Evolutionary conservation across 2,113 vertebrate genomes (phyloP), one percentile per base, ranked within the genome.

Genomic region (Epinephelus lanceolatus): DNA sequence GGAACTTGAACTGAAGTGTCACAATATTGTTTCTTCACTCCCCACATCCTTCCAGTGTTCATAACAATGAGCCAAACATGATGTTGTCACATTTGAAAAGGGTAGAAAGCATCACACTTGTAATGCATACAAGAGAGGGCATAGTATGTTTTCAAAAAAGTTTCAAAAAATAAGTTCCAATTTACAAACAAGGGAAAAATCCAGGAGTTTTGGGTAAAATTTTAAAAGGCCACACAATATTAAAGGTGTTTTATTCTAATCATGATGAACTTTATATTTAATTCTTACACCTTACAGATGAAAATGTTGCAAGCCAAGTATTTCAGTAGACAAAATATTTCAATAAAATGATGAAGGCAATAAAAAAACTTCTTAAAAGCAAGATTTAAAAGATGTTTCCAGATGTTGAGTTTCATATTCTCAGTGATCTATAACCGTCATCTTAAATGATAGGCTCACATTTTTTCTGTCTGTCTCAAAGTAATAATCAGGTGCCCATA

Each of bases 21-120:
- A 33, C 74, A 77, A 87, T 7, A 9, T 40, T 10, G 61, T 90
- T 75, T 84, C 82, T 76, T 85, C 80, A 83, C 66, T 70, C n/a
- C 47, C 19, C 70, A 85, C 87, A 71, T 88, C 86, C 84, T 75
- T 55, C 23, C 76, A 75, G 17, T 42, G 4, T 76, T 70, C 52
- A 73, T 27, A 53, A 87, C 30, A 84, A 23, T 51, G 52, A 68
- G 63, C 47, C 27, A 27, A 73, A 42, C 47, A 10, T 14, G 18
- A 68, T 75, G 57, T 70, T 71, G 63, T 57, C 65, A 66, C 19
- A 66, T 45, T 63, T 25, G 5, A 10, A 53, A 71, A 49, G 47
- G 25, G 33, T 42, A 30, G 63, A 80, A 51, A 4, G 66, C 40
- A 21, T 25, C 23, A 23, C 7, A 67, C 59, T 42, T 72, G 2